Evolutionary conservation across 2,113 vertebrate species (phyloP), one percentile per base, ranked within the genome.

Genomic region (Mastomys natalensis): DNA sequence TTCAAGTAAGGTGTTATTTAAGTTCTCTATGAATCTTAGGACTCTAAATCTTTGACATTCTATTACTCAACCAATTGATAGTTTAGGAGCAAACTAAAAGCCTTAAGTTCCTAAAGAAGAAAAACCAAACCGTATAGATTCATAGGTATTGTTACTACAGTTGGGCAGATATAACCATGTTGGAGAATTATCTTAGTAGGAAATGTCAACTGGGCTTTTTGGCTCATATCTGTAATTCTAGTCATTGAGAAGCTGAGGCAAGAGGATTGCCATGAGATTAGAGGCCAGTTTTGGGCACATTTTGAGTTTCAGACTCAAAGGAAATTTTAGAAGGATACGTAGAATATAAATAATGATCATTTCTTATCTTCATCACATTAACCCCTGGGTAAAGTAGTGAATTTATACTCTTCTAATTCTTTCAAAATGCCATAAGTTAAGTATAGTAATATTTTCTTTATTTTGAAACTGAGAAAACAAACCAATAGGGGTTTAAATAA

Each of bases 1-100:
- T 91, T 95, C 86, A 95, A 76, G 88, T 94, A 86, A 87, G 86
- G 16, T 78, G 34, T 88, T 94, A 92, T 31, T 62, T 43, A 73
- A 95, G 7, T 55, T 91, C 92, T 58, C 85, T 62, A 68, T 51
- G 8, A 92, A 92, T 8, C 7, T 93, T 26, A 70, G 45, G 13
- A 81, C 92, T 88, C 72, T 89, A 87, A 34, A 90, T 12, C 21
- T 51, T 24, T 90, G 5, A 82, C 12, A 85, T 90, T 90, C 76
- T 62, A 40, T 70, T 64, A 60, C 15, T 45, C 72, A 94, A 92
- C 82, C 77, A 73, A 92, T 74, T 92, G 31, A 89, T 73, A 89
- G 43, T 40, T 91, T 22, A 43, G 76, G 58, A 96, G 17, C 58
- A 89, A 94, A 82, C 60, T 92, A 90, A 95, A 93, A 81, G 62